Evolutionary conservation across 2,888 invertebrate species (phyloP).

Genomic region (Caenorhabditis uteleia): DNA sequence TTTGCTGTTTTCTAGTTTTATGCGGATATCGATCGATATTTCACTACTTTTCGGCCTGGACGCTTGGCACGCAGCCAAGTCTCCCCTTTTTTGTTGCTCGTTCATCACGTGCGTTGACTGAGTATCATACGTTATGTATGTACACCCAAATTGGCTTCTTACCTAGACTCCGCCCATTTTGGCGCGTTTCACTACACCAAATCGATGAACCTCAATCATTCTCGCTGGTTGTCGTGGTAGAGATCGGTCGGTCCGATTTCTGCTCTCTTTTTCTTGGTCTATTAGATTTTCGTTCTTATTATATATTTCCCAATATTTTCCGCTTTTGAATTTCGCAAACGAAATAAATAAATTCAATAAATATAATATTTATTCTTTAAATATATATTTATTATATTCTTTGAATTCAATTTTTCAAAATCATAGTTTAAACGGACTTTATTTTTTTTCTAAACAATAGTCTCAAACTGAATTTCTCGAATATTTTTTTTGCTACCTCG

Average conservation of each 20-base stretch:
- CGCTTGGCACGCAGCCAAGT: conserved; percentile 1
- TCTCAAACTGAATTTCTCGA: not conserved
- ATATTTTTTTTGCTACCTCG: not conserved
- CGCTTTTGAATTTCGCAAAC: not conserved
- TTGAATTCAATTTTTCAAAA: too few species aligned
- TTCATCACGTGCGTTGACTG: conserved; percentile 9
- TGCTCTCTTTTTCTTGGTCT: not conserved
- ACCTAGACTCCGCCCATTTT: not conserved
- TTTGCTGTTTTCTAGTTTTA: not conserved
- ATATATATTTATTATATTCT: too few species aligned
- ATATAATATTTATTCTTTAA: too few species aligned
- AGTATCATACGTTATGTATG: conserved; percentile 4
- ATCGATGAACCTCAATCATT: too few species aligned
- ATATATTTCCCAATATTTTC: not conserved
- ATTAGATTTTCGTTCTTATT: not conserved
- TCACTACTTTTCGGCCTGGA: not conserved
- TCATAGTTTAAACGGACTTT: too few species aligned
- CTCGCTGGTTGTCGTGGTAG: not conserved
- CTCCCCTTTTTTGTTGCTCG: not conserved
- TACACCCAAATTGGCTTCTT: not conserved
- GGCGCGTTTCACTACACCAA: not conserved
- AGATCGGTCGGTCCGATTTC: not conserved
- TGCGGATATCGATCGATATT: conserved; percentile 2
- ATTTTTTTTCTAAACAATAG: too few species aligned
- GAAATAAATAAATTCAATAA: not conserved